Evolutionary conservation across 1,140 invertebrate genomes (phyloP).

Genomic region (Procambarus virginalis): DNA sequence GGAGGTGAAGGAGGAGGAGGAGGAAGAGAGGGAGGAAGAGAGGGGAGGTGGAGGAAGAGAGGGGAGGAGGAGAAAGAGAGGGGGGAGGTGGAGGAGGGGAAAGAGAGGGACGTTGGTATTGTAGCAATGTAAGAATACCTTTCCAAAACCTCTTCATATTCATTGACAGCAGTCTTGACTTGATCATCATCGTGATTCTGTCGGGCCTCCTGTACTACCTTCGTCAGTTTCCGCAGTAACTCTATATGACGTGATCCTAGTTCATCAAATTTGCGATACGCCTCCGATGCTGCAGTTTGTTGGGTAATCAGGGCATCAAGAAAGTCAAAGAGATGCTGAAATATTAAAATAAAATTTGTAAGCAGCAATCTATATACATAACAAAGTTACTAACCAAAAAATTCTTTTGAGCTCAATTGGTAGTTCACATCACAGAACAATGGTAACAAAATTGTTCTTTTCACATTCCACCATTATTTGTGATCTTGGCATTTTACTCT

Average conservation of each 20-base stretch:
- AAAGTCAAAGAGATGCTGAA: slow-evolving; percentile 90
- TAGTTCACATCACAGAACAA: too few relatives aligned
- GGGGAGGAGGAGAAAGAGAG: not conserved
- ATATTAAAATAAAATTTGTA: not conserved
- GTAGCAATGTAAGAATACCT: slow-evolving; percentile 76
- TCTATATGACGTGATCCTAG: slow-evolving; percentile 94
- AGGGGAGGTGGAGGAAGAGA: not conserved
- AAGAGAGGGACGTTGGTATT: not conserved
- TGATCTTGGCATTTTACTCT: too few relatives aligned
- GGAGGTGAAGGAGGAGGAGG: not conserved
- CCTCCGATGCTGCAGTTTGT: slow-evolving; percentile 97
- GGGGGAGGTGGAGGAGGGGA: not conserved
- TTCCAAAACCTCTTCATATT: slow-evolving; percentile 94
- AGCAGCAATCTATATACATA: too few relatives aligned
- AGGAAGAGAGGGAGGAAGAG: not conserved
- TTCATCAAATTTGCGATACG: slow-evolving; percentile 97
- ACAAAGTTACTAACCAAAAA: too few relatives aligned
- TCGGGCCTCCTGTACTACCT: slow-evolving; percentile 87
- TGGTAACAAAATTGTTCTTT: too few relatives aligned
- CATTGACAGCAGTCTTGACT: slow-evolving; percentile 91
- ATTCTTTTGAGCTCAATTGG: too few relatives aligned
- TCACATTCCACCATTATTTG: too few relatives aligned
- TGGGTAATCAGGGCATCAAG: slow-evolving; percentile 97
- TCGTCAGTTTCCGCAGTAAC: slow-evolving; percentile 91
- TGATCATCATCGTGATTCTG: slow-evolving; percentile 90